These are phyloP conservation scores for Lamellibrachia columna DNA, from an alignment of 2,888 invertebrate genomes.

Conservation along the genomic window DNA sequence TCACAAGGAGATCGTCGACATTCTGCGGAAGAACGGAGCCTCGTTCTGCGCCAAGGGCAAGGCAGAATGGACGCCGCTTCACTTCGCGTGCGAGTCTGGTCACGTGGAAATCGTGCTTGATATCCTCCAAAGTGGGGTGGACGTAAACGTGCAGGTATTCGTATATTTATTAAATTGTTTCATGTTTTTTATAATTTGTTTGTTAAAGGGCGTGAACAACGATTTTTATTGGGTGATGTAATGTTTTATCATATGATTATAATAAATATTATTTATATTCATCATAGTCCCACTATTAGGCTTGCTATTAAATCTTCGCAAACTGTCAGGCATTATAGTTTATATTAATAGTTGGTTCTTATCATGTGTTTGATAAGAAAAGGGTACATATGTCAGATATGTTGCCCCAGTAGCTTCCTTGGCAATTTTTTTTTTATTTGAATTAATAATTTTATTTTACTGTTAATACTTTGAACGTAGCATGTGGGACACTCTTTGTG, in stretches of 20 bases:
- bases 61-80: conserved; percentile 37
- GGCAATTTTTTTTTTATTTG: too few relatives aligned
- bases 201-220: background rate
- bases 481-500: background rate
- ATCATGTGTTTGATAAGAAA: too few relatives aligned
- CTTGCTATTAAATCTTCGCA: background rate
- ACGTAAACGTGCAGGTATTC: conserved; percentile 34
- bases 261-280: too few relatives aligned
- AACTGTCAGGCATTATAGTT: background rate
- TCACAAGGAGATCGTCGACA: conserved; percentile 30
- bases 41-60: conserved; percentile 32
- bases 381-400: background rate
- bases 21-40: conserved; percentile 34
- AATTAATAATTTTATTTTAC: too few relatives aligned
- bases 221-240: too few relatives aligned
- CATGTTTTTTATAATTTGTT: background rate
- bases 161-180: background rate
- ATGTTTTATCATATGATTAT: too few relatives aligned
- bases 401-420: background rate
- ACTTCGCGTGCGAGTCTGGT: conserved; percentile 32
- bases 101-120: conserved; percentile 27
- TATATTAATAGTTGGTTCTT: too few relatives aligned
- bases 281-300: too few relatives aligned
- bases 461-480: background rate
- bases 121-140: conserved; percentile 28